Base-by-base conservation (phyloP, 2,888 invertebrate genomes). In the Cosmorhoe ocellata region DNA sequence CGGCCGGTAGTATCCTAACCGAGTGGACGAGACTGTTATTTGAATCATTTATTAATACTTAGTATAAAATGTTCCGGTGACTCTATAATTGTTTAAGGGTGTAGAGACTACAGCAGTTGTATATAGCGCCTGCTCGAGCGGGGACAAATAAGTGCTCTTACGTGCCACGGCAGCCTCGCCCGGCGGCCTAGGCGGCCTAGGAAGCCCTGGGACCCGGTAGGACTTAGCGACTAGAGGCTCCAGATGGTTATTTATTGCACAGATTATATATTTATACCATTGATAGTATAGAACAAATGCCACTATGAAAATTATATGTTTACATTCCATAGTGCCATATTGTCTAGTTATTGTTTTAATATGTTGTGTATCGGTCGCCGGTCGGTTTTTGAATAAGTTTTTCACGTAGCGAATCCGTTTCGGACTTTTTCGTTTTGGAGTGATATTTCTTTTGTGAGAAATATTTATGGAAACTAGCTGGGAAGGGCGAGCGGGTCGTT, bases 241-340 rank as follows among this genome's bases (percentile, higher is more conserved):
- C 55, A 58, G 51, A 56, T 48, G 32, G 49, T 39, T 57, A 59
- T 61, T 57, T 54, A 59, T 48, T 49, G 49, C 51, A 43, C 56
- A 58, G 59, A 56, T 42, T 53, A 50, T 61, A 57, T 59, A 59
- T 62, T 52, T 58, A 52, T 52, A 47, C 37, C 28, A 24, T 51
- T 32, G 45, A 51, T 58, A 51, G 50, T 39, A 39, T 59, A 57
- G 47, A 57, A 53, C 49, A 66, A 67, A 71, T 76, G 79, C 70
- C 81, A 80, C 84, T 84, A 83, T 83, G 84, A 79, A 68, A 81
- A 79, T 82, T 79, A 84, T 86, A 86, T 85, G 85, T 85, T 84
- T 74, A 76, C 81, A 81, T 79, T 79, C 77, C 87, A 83, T 85
- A 81, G 87, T 84, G 85, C 73, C 84, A 79, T 82, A 50, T 74